Evolutionary conservation across 2,113 vertebrate genomes (phyloP), one percentile per base, ranked within the genome.

Genomic region (Ursus arctos): DNA sequence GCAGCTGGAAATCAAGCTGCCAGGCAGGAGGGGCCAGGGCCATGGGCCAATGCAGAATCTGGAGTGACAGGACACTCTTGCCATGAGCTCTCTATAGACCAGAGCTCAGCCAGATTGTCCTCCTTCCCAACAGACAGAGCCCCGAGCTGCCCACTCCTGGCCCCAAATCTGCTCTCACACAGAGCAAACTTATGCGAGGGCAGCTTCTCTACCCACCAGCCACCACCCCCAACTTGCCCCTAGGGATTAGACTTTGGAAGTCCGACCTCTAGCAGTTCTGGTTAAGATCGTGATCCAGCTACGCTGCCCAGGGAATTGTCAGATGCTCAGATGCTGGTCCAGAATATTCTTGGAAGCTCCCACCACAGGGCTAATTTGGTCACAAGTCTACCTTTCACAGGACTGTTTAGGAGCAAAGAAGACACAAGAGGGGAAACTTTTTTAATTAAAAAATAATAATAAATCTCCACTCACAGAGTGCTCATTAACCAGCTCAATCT

Each of bases 321-420:
- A 97, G 82, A 77, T 57, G 89, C 61, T 97, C 93, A 94, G 81
- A 97, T 79, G 81, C 21, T 43, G 9, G 91, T 96, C 92, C 95
- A 96, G 92, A 92, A 95, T 87, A 87, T 92, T 95, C 94, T 88
- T 96, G 74, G 92, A 95, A 63, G 49, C 76, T 61, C 47, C 80
- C 43, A 77, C 51, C 74, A 80, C 61, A 79, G 33, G 24, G 28
- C 72, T 95, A 91, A 96, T 92, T 81, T 65, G 69, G 31, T 80
- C 92, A 88, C 86, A 95, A 84, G 9, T 24, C 19, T 82, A 96
- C 61, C 79, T 89, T 96, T 96, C n/a, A 13, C 21, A 47, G 71
- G 36, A 96, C 55, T 82, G 26, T 91, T 97, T 91, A 63, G 40
- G 92, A 96, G 43, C 76, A 92, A 97, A 88, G 69, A 65, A 40